Base-by-base conservation (phyloP, 2,797 vertebrate genomes). In the Antrozous pallidus region DNA sequence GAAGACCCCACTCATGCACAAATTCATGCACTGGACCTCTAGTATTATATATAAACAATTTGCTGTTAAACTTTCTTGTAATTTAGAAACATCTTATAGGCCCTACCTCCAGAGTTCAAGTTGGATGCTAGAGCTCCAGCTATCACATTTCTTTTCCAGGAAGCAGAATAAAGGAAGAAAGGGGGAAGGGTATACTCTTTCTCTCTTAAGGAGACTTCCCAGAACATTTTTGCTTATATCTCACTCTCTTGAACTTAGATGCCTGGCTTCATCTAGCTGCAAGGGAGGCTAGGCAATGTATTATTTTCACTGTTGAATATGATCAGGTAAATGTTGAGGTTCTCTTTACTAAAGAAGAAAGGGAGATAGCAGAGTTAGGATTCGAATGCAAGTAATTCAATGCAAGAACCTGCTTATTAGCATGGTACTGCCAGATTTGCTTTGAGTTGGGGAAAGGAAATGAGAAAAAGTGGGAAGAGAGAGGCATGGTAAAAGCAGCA, bases 321-420 rank as follows among this genome's bases (percentile, higher is more conserved):
- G 11, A 36, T 80, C 42, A n/a, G n/a, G 20, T 91, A 63, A 84
- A 56, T 70, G 5, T 63, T 75, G 36, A 90, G 33, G 1, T 42
- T 95, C 51, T 81, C 58, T 96, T 84, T 69, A 70, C 12, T 80
- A 69, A 92, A 73, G 49, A 85, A 75, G 31, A 89, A 92, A 28
- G 38, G 40, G 31, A 93, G 2, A 80, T 78, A 61, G 49, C 63
- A 82, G 45, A 93, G 45, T 70, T 16, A 89, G 75, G 13, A 78
- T 78, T 87, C 11, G 38, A 38, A 51, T 22, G 5, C 22, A 49
- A 63, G 42, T 82, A 51, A 17, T 75, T 77, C 36, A n/a, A 58
- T 26, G 38, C 10, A 75, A 94, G 65, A 40, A 79, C 24, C 33
- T 47, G 31, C 38, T 82, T 73, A 61, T 78, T 58, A 83, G 65